These are phyloP conservation scores for Onychomys arenicola DNA, from an alignment of 2,797 vertebrate genomes.

Conservation along the genomic window DNA sequence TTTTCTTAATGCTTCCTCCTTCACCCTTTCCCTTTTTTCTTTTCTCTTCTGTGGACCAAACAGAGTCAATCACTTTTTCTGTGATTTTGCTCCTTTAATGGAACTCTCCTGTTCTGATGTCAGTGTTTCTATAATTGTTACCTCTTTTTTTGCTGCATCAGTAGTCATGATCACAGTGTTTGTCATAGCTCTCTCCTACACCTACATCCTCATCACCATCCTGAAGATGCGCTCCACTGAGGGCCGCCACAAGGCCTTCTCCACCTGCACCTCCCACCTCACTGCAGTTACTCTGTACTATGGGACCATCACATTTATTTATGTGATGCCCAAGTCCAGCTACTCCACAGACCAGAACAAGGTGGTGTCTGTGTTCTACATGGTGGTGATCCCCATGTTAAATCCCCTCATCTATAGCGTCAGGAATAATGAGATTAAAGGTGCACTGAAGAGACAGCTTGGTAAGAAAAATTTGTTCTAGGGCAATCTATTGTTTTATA, in stretches of 20 bases:
- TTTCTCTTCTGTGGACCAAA: background rate
- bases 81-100: background rate
- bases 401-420: too few species aligned
- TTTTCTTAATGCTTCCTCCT: background rate
- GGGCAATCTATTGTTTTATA: background rate
- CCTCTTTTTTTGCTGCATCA: background rate
- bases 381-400: too few species aligned
- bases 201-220: constrained; percentile 69
- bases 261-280: constrained; percentile 77
- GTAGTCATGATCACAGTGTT: background rate
- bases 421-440: background rate
- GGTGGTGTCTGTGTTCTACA: too few species aligned
- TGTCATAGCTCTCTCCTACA: constrained; percentile 55
- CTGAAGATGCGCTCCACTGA: background rate
- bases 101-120: background rate
- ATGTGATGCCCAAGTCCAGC: constrained; percentile 55
- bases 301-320: constrained; percentile 45
- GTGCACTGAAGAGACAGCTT: background rate
- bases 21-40: background rate
- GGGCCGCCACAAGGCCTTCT: constrained; percentile 71
- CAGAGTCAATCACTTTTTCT: background rate
- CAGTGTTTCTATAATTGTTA: background rate
- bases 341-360: constrained; percentile 54
- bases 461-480: background rate
- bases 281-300: constrained; percentile 39